Evolutionary conservation across 2,113 vertebrate species (phyloP), one percentile per base, ranked within the genome.

Genomic region (Archocentrus centrarchus): DNA sequence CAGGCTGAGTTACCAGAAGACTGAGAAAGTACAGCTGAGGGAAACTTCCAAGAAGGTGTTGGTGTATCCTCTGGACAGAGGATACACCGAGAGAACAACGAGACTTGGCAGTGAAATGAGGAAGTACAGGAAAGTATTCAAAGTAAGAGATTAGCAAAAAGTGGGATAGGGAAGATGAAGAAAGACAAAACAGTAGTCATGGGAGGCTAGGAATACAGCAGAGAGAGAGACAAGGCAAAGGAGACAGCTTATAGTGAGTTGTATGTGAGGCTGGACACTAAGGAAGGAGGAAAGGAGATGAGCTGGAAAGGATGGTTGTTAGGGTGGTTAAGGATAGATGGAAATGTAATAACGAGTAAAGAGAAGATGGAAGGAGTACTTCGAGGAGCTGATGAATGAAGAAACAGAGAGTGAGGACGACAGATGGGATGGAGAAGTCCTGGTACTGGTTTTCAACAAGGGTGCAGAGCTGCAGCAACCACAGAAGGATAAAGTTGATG

Each of bases 261-360:
- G 35, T 22, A 41, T 39, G 13, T 22, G 39, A 14, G 20, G 22
- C 1, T 2, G 61, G 35, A 64, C 6, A 0, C 61, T 15, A 64
- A 64, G 0, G 6, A 64, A 64, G 20, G 22, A 0, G 39, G 14
- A 47, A 47, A 47, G 44, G 44, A 47, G 44, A 47, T 5, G 13
- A 47, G 44, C 5, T 47, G 44, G 44, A 47, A 47, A 14, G 44
- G 44, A 14, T 47, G 44, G 13, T 11, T 4, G 44, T 14, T 47
- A 47, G 13, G 4, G 13, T 47, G 44, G 11, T 47, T 47, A 47
- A 47, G 44, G 44, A 14, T 11, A 14, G 44, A 47, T 14, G 41
- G 44, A 13, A 44, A 44, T 7, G 11, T 44, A 44, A 2, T 30
- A 3, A 30, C 30, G 30, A 30, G 30, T 30, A 44, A 44, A 44